A percentile compares a stretch with the other conserved stretches of the same genome.
phyloP scores from a whole-genome alignment of 2,888 invertebrate species.

The Magallana nippona region DNA sequence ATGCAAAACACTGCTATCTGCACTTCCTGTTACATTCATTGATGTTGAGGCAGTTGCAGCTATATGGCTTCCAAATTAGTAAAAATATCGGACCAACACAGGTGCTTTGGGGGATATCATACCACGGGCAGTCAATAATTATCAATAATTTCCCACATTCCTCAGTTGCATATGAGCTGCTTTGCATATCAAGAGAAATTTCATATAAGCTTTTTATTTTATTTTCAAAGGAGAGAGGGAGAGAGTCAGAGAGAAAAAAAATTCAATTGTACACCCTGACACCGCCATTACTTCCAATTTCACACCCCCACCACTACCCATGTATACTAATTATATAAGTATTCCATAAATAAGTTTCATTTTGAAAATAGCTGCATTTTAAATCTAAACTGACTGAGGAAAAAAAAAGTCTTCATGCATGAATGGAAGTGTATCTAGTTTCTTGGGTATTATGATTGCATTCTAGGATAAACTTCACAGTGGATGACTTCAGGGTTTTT shows the following conservation, averaged over 20 bases:
- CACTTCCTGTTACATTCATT: not conserved
- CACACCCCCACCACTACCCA: no score
- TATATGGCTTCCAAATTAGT: not conserved
- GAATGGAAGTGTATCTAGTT: not conserved
- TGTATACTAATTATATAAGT: no score
- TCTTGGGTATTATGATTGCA: not conserved
- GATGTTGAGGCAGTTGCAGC: not conserved
- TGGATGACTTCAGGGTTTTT: slow-evolving; percentile 1
- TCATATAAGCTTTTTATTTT: no score
- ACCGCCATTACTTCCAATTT: no score
- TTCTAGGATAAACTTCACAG: not conserved
- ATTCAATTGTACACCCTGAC: no score
- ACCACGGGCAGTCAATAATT: slow-evolving; percentile 2
- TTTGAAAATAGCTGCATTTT: no score
- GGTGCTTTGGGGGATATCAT: not conserved
- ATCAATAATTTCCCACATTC: slow-evolving; percentile 8
- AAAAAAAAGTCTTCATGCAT: not conserved
- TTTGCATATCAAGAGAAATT: no score
- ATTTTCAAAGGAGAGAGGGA: no score
- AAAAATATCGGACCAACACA: not conserved
- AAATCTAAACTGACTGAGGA: no score
- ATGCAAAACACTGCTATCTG: not conserved
- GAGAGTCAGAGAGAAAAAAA: no score
- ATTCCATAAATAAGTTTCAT: no score
- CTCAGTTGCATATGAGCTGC: not conserved